Evolutionary conservation across 2,113 vertebrate species (phyloP).

Genomic region (Triplophysa tibetana): DNA sequence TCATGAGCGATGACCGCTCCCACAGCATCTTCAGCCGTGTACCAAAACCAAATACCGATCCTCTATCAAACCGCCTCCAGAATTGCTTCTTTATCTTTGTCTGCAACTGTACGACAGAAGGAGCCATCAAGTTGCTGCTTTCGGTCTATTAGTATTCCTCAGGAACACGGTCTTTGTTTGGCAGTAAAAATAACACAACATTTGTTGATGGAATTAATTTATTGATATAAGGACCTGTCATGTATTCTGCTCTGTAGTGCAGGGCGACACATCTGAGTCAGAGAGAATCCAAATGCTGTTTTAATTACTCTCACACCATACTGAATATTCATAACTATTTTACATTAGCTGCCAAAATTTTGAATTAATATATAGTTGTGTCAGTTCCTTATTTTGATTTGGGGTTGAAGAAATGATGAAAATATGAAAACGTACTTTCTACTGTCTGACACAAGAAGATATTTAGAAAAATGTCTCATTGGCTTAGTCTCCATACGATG

Average conservation of each 20-base stretch:
- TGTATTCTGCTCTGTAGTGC: background rate
- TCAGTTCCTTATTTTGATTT: too few species aligned
- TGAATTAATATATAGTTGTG: too few species aligned
- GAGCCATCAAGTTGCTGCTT: constrained; percentile 22
- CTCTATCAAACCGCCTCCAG: constrained; percentile 29
- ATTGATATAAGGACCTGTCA: background rate
- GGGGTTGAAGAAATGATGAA: too few species aligned
- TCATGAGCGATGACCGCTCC: constrained; percentile 48
- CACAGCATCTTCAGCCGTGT: constrained; percentile 22
- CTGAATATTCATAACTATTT: too few species aligned
- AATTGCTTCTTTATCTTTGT: constrained; percentile 41
- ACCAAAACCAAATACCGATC: constrained; percentile 42
- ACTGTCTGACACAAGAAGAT: too few species aligned
- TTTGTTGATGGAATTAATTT: background rate
- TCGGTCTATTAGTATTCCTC: constrained; percentile 19
- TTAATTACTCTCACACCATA: too few species aligned
- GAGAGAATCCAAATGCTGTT: too few species aligned
- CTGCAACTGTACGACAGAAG: constrained; percentile 30
- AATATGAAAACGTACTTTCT: too few species aligned
- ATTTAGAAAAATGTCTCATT: too few species aligned
- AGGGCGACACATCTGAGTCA: background rate
- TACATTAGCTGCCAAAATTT: too few species aligned
- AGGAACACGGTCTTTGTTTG: background rate
- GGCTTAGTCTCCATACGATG: too few species aligned
- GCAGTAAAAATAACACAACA: constrained; percentile 1